These are phyloP conservation scores for Dysdera silvatica DNA, from an alignment of 1,140 invertebrate genomes.

Conservation along the genomic window DNA sequence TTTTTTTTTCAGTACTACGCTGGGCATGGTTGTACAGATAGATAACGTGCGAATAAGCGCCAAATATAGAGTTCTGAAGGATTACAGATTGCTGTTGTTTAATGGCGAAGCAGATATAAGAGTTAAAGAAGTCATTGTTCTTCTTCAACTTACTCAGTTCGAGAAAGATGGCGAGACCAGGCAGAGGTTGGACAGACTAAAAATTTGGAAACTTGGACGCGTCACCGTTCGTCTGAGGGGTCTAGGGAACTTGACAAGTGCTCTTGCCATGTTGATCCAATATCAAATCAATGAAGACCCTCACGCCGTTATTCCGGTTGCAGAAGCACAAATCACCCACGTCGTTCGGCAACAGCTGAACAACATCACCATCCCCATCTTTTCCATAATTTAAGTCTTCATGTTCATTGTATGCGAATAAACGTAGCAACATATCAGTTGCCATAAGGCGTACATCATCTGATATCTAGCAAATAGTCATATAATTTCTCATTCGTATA, in stretches of 20 bases:
- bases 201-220: slow-evolving; percentile 35
- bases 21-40: slow-evolving; percentile 35
- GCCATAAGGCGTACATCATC: too few species aligned
- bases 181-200: slow-evolving; percentile 26
- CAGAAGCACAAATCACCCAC: slow-evolving; percentile 29
- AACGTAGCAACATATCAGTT: too few species aligned
- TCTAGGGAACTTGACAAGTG: slow-evolving; percentile 35
- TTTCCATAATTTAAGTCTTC: slow-evolving; percentile 32
- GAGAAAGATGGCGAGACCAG: slow-evolving; percentile 18
- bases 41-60: slow-evolving; percentile 31
- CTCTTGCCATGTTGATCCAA: slow-evolving; percentile 33
- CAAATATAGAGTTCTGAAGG: slow-evolving; percentile 36
- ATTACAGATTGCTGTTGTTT: slow-evolving; percentile 35
- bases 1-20: slow-evolving; percentile 18
- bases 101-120: slow-evolving; percentile 36
- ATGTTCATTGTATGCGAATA: too few species aligned
- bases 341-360: slow-evolving; percentile 26
- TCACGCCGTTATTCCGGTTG: slow-evolving; percentile 24
- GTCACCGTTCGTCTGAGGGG: slow-evolving; percentile 33
- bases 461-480: too few species aligned
- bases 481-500: too few species aligned
- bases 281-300: slow-evolving; percentile 31
- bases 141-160: slow-evolving; percentile 35
- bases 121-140: slow-evolving; percentile 29
- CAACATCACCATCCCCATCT: slow-evolving; percentile 33